These are phyloP conservation scores for Venustaconcha ellipsiformis DNA, from an alignment of 1,140 invertebrate genomes.

Conservation along the genomic window DNA sequence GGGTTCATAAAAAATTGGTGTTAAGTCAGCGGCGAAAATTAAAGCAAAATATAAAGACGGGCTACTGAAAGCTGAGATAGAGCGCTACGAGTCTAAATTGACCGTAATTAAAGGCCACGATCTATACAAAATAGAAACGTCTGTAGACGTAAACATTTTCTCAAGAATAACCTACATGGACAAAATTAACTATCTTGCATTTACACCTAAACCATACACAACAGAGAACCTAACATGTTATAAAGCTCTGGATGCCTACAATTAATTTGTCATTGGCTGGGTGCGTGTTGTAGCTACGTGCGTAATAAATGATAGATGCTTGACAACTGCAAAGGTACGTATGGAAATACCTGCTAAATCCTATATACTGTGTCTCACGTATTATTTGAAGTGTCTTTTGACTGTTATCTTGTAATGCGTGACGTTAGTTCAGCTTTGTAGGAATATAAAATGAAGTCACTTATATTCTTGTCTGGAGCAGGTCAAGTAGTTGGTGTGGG, in stretches of 20 bases:
- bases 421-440: too few relatives aligned
- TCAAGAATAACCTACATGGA: conserved; percentile 5
- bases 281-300: neutral
- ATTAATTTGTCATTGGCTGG: conserved; percentile 20
- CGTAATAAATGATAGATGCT: neutral
- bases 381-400: too few relatives aligned
- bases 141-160: neutral
- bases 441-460: too few relatives aligned
- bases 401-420: too few relatives aligned
- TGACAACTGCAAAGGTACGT: neutral
- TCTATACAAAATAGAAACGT: neutral
- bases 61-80: neutral
- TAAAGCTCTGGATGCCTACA: conserved; percentile 15
- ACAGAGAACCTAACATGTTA: conserved; percentile 5
- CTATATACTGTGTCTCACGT: too few relatives aligned
- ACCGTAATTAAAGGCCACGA: neutral
- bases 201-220: conserved; percentile 6
- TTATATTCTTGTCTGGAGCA: too few relatives aligned
- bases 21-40: too few relatives aligned
- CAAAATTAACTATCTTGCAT: conserved; percentile 17
- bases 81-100: neutral
- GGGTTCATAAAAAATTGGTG: too few relatives aligned
- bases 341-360: neutral
- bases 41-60: neutral
- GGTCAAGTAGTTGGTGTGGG: too few relatives aligned